These are phyloP conservation scores for Strongylocentrotus purpuratus DNA, from an alignment of 35 echinoderm and acorn worm species.

Conservation along the genomic window DNA sequence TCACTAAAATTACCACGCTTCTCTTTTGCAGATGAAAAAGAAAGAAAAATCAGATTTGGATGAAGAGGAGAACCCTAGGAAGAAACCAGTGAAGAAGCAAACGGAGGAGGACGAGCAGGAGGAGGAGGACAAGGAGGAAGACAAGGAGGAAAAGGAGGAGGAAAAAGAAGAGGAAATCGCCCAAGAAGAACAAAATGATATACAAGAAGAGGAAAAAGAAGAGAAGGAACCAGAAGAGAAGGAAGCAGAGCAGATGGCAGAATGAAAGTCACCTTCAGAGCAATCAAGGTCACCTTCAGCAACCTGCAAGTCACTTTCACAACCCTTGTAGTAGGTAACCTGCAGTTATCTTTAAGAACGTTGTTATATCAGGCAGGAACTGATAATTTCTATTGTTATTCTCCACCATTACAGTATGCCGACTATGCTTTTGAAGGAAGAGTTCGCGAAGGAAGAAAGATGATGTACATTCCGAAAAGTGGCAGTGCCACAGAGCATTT, in stretches of 20 bases:
- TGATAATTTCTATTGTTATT: not conserved
- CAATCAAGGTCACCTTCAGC: not conserved
- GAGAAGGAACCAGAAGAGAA: constrained; percentile 31
- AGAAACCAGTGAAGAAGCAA: constrained; percentile 14
- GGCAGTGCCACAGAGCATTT: not conserved
- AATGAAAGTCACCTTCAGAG: not conserved
- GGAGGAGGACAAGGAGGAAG: constrained; percentile 29
- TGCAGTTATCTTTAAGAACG: not conserved
- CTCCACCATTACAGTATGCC: not conserved
- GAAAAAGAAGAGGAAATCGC: constrained; percentile 45
- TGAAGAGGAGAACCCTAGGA: constrained; percentile 39
- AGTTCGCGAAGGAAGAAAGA: not conserved
- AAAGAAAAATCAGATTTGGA: constrained; percentile 8
- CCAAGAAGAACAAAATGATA: constrained; percentile 41
- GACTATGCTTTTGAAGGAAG: not conserved
- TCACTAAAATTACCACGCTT: not conserved
- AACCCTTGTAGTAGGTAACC: not conserved
- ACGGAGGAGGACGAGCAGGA: constrained; percentile 2
- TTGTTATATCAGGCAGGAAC: not conserved
- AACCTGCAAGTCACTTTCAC: not conserved
- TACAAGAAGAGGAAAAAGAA: constrained; percentile 17
- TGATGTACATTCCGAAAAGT: not conserved
- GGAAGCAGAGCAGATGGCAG: not conserved
- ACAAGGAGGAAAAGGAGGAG: constrained; percentile 24
- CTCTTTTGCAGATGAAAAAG: constrained; percentile 26